phyloP scores from a whole-genome alignment of 2,888 invertebrate species.

The Plagodis pulveraria region DNA sequence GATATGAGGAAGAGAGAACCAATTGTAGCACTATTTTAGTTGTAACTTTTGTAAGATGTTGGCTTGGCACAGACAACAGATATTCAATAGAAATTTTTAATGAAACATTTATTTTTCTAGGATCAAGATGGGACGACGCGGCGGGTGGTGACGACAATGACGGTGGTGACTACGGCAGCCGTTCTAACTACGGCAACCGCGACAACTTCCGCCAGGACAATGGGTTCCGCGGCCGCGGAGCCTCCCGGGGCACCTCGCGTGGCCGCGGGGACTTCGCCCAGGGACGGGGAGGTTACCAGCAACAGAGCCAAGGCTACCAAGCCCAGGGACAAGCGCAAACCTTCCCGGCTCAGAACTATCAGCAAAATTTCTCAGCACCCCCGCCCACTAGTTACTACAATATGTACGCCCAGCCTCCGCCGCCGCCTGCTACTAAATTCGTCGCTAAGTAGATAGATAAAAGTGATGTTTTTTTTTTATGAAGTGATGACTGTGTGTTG shows the following conservation, averaged over 20 bases:
- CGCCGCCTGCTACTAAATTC: conserved; percentile 53
- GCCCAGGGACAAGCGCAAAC: background rate
- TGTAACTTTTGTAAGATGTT: too few relatives aligned
- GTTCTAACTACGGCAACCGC: conserved; percentile 35
- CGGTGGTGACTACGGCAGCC: conserved; percentile 34
- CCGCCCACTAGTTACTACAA: conserved; percentile 74
- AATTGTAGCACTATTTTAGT: too few relatives aligned
- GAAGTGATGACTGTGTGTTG: background rate
- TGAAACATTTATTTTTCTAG: conserved; percentile 33
- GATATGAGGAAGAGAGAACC: too few relatives aligned
- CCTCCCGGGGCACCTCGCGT: conserved; percentile 40
- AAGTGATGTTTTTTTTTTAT: background rate
- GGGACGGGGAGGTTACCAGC: conserved; percentile 14
- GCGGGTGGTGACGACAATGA: conserved; percentile 43
- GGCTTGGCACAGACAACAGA: background rate
- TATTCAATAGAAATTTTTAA: background rate
- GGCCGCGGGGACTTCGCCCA: conserved; percentile 32
- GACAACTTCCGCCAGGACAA: conserved; percentile 44
- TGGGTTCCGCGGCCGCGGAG: conserved; percentile 59
- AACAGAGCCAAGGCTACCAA: conserved; percentile 30
- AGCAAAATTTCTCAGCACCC: conserved; percentile 47
- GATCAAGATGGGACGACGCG: conserved; percentile 61
- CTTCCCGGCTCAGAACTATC: conserved; percentile 20
- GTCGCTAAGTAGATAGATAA: conserved; percentile 37
- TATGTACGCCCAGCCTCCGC: conserved; percentile 75